Evolutionary conservation across 2,797 vertebrate species (phyloP).

Genomic region (Platyrinchus mystaceus): DNA sequence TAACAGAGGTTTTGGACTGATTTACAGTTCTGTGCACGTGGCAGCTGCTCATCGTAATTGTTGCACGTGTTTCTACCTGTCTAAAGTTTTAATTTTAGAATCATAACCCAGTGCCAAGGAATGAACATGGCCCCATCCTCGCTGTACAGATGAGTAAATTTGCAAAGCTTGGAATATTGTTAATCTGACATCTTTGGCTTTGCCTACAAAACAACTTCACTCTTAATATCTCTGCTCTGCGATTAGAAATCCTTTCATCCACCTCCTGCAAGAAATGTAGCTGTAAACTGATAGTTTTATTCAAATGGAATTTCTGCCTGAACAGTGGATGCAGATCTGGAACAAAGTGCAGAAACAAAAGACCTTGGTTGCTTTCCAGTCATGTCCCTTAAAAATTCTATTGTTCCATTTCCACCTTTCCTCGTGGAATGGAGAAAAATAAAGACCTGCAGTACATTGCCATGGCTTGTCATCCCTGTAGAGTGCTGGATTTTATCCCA

Average conservation of each 20-base stretch:
- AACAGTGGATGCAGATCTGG: neutral
- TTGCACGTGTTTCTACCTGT: neutral
- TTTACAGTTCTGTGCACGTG: neutral
- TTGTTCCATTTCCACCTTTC: neutral
- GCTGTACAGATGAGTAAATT: neutral
- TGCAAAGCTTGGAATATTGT: neutral
- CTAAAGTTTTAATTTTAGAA: neutral
- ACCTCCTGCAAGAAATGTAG: neutral
- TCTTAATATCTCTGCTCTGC: neutral
- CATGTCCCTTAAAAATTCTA: neutral
- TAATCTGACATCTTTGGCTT: conserved; percentile 16
- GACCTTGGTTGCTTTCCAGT: neutral
- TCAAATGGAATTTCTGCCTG: neutral
- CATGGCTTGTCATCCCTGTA: conserved; percentile 27
- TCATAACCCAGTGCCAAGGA: neutral
- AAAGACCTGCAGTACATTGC: neutral
- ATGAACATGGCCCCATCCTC: neutral
- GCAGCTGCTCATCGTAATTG: neutral
- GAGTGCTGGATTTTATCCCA: conserved; percentile 5
- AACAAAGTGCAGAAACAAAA: neutral
- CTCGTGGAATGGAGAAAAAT: neutral
- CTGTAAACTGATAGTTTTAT: neutral
- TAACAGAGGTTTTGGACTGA: neutral
- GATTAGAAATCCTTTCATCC: neutral
- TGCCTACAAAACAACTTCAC: neutral